Conservation (phyloP, 2,797 vertebrate species). For the Poecilia wingei region DNA sequence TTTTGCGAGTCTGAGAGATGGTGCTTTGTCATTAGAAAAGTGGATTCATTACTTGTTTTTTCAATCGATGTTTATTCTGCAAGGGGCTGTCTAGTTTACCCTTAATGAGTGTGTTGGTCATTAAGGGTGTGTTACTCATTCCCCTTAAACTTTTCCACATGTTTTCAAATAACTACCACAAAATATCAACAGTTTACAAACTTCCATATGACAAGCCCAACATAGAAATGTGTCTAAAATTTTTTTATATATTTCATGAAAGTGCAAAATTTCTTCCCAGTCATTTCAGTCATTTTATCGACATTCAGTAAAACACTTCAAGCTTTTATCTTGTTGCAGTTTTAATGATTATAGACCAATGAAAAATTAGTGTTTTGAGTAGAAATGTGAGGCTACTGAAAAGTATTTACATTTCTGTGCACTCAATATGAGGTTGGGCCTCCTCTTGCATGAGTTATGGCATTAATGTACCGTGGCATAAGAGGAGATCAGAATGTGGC, state of each 20-base stretch:
- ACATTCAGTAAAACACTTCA: not conserved
- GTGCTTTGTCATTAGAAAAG: not conserved
- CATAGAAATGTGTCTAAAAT: too few species aligned
- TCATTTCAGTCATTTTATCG: not conserved
- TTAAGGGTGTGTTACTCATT: not conserved
- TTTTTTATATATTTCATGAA: not conserved
- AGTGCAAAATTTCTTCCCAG: not conserved
- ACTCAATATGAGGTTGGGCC: too few species aligned
- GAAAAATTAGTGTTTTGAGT: too few species aligned
- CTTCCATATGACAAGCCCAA: not conserved
- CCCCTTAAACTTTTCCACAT: not conserved
- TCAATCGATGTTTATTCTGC: not conserved
- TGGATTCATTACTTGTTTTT: not conserved
- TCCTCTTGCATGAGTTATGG: too few species aligned
- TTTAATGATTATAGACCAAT: not conserved
- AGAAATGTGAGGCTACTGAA: too few species aligned
- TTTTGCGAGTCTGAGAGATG: not conserved
- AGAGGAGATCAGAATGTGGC: too few species aligned
- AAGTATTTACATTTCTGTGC: too few species aligned
- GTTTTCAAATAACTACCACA: not conserved
- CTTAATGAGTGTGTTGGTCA: not conserved
- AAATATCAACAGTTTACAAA: not conserved
- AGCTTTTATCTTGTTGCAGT: not conserved
- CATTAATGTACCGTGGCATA: too few species aligned
- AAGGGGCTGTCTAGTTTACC: not conserved